Conservation (phyloP, 2,888 invertebrate species). For the Phengaris arion region DNA sequence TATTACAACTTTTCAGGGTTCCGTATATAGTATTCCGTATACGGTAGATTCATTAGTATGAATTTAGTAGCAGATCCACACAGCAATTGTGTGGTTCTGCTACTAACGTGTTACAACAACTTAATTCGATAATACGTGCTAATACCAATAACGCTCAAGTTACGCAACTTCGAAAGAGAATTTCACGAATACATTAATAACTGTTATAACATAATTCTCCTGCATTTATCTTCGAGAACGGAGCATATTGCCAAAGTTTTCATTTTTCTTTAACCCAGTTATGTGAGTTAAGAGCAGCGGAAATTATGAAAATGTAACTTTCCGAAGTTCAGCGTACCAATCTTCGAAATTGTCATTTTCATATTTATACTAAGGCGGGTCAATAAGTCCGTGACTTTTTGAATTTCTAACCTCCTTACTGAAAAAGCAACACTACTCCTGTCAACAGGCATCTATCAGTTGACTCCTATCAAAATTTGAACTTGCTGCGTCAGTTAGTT, state of each 20-base stretch:
- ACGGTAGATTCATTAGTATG: too few species aligned
- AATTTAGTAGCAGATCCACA: background rate
- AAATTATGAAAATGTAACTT: slow-evolving; percentile 42
- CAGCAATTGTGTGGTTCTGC: background rate
- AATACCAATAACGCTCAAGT: slow-evolving; percentile 13
- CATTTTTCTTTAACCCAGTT: slow-evolving; percentile 73
- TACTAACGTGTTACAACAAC: background rate
- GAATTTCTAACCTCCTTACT: too few species aligned
- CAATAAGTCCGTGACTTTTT: too few species aligned
- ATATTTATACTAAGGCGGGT: too few species aligned
- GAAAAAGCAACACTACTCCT: too few species aligned
- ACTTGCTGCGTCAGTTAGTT: too few species aligned
- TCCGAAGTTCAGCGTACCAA: slow-evolving; percentile 24
- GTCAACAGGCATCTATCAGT: too few species aligned
- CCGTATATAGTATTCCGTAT: too few species aligned
- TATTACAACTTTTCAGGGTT: too few species aligned
- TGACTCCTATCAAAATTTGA: too few species aligned
- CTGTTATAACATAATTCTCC: slow-evolving; percentile 57
- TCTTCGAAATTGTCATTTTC: slow-evolving; percentile 16
- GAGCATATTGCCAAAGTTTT: slow-evolving; percentile 72
- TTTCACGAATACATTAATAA: slow-evolving; percentile 27
- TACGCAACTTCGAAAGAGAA: slow-evolving; percentile 10
- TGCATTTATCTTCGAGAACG: slow-evolving; percentile 54
- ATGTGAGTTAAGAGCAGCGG: slow-evolving; percentile 47
- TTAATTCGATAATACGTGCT: background rate